Conservation (phyloP, 2,113 vertebrate genomes). For the Passer domesticus region DNA sequence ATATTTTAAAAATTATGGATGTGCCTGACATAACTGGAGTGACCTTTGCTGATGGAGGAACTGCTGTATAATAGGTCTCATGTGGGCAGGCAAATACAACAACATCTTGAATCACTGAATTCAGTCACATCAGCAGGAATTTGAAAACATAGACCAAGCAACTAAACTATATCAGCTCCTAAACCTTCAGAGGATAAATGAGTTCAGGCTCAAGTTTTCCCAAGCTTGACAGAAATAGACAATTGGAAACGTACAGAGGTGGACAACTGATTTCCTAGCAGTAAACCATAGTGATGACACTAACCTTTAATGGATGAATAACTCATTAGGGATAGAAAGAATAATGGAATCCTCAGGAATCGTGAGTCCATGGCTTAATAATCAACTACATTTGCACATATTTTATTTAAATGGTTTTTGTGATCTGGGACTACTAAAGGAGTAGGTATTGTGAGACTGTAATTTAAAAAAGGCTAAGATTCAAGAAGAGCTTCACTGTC, state of each 20-base stretch:
- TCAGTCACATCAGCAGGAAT: conserved; percentile 1
- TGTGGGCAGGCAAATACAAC: not conserved
- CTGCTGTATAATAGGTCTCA: conserved; percentile 38
- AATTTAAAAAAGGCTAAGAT: not conserved
- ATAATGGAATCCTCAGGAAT: not conserved
- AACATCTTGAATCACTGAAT: not conserved
- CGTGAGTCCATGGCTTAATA: not conserved
- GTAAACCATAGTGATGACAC: not conserved
- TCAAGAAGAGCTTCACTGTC: not conserved
- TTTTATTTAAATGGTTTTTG: not conserved
- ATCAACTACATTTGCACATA: not conserved
- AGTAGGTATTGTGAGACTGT: not conserved
- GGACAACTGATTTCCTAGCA: not conserved
- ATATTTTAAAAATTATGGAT: conserved; percentile 43
- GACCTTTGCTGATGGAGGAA: conserved; percentile 39
- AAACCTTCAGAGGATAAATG: not conserved
- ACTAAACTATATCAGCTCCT: not conserved
- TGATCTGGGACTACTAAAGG: not conserved
- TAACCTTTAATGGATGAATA: not conserved
- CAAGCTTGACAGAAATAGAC: not conserved
- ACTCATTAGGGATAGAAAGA: not conserved
- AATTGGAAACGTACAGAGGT: not conserved
- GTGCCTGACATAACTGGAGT: not conserved
- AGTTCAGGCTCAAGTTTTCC: not conserved
- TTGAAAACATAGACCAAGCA: not conserved